Base-by-base conservation (phyloP, 1,140 invertebrate genomes). In the Heliconius melpomene region DNA sequence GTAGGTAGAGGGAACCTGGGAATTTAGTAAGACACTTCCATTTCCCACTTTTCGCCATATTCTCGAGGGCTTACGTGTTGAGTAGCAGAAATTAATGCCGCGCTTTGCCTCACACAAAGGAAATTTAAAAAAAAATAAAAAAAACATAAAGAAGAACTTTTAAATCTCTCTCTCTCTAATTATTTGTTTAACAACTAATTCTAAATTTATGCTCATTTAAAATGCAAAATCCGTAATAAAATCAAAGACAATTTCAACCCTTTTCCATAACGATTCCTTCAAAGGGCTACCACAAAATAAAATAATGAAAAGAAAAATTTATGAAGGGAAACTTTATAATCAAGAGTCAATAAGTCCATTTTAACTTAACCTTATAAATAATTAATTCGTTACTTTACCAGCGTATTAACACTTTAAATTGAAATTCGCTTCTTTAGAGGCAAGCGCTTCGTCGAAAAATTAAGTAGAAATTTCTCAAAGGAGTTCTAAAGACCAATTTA, bases 401-500 rank as follows among this genome's bases (percentile, higher is more conserved):
- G 60, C 60, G 60, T 66, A 66, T 66, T 66, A 66, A 29, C 40
- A 50, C 13, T 75, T 75, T 57, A 75, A 32, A 75, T 57, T 32
- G n/a, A 50, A 75, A 75, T 75, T 75, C 29, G 23, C 50, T 75
- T 60, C 74, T 75, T 60, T 75, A 20, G 20, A 57, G 54, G 2
- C n/a, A n/a, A n/a, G n/a, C 26, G 74, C 74, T 75, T 75, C 52
- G 18, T 29, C 38, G 38, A 75, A 75, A 75, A 75, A 75, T 57
- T 75, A 75, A 75, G 26, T 11, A 7, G 26, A 36, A 38, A 29
- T 36, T 32, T 38, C 38, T 72, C 52, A 29, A 75, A 60, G 32
- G 74, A 36, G 20, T 32, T 54, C 54, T 52, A 75, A 75, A 75
- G 74, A 54, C 74, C 26, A 75, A 57, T 75, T 75, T 75, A 75